A percentile compares a stretch with the other conserved stretches of the same genome.
Conservation (phyloP, 92 coral and sea anemone species). For the Phenganax marumi region DNA sequence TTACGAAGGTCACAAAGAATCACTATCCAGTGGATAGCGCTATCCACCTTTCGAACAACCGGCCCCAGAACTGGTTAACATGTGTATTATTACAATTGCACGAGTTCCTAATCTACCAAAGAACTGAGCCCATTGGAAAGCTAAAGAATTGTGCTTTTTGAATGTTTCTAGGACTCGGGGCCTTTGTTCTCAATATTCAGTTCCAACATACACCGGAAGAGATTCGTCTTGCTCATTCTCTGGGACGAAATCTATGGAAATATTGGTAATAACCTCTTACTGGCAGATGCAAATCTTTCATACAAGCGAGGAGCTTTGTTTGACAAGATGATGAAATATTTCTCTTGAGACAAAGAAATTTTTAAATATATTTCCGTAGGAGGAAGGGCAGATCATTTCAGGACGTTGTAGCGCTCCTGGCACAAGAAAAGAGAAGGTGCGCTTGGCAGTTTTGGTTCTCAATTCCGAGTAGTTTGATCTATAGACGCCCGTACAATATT, state of each 20-base stretch:
- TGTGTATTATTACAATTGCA: too few species aligned
- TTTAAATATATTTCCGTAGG: not conserved
- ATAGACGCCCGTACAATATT: not conserved
- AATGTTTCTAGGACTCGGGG: slow-evolving; percentile 14
- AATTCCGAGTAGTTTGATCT: not conserved
- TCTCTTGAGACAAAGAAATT: not conserved
- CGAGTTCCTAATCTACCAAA: too few species aligned
- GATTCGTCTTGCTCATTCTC: slow-evolving; percentile 16
- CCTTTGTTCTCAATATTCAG: slow-evolving; percentile 9
- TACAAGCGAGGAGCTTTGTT: not conserved
- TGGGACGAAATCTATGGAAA: slow-evolving; percentile 10
- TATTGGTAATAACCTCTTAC: not conserved
- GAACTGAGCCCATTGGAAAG: too few species aligned
- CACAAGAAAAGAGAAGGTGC: slow-evolving; percentile 30
- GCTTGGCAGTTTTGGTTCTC: not conserved
- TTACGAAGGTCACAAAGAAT: too few species aligned
- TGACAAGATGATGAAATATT: not conserved
- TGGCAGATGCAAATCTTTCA: not conserved
- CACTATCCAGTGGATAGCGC: too few species aligned
- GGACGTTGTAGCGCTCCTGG: slow-evolving; percentile 41
- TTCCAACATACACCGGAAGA: slow-evolving; percentile 13
- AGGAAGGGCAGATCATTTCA: slow-evolving; percentile 15
- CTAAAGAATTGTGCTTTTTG: too few species aligned
- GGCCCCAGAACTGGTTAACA: too few species aligned
- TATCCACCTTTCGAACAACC: too few species aligned